Percentiles rank a stretch among this genome's conserved stretches.
Conservation (phyloP, 2,113 vertebrate genomes). For the Thunnus maccoyii region DNA sequence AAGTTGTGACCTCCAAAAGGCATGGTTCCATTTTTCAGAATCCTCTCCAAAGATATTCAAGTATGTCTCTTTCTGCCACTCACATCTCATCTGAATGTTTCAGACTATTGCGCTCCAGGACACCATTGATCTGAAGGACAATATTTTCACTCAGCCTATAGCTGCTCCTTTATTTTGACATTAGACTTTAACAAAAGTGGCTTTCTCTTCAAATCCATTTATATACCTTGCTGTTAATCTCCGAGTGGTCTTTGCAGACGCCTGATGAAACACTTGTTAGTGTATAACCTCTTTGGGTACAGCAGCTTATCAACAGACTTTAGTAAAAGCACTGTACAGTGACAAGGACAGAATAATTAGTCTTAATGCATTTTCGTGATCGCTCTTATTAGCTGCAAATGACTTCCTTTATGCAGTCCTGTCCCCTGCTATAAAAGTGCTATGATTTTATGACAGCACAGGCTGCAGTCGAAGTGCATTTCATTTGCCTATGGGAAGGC, state of each 20-base stretch:
- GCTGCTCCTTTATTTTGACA: conserved; percentile 64
- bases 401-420: conserved; percentile 69
- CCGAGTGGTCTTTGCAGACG: conserved; percentile 49
- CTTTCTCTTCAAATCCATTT: conserved; percentile 71
- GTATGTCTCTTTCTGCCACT: conserved; percentile 66
- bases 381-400: conserved; percentile 71
- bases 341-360: conserved; percentile 71
- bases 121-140: conserved; percentile 75
- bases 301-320: conserved; percentile 55
- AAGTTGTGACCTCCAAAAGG: conserved; percentile 73
- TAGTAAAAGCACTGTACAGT: conserved; percentile 53
- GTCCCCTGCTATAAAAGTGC: conserved; percentile 74
- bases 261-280: conserved; percentile 55
- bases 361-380: conserved; percentile 73
- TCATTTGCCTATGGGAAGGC: conserved; percentile 71
- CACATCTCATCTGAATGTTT: conserved; percentile 71
- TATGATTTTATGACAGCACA: conserved; percentile 67
- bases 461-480: conserved; percentile 67
- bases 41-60: conserved; percentile 71
- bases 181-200: conserved; percentile 54
- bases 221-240: conserved; percentile 68
- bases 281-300: conserved; percentile 32
- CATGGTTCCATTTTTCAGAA: conserved; percentile 52
- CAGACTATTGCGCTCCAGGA: conserved; percentile 70
- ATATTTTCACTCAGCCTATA: conserved; percentile 64